phyloP scores from a whole-genome alignment of 2,888 invertebrate species.

The Spicauda simplicius region DNA sequence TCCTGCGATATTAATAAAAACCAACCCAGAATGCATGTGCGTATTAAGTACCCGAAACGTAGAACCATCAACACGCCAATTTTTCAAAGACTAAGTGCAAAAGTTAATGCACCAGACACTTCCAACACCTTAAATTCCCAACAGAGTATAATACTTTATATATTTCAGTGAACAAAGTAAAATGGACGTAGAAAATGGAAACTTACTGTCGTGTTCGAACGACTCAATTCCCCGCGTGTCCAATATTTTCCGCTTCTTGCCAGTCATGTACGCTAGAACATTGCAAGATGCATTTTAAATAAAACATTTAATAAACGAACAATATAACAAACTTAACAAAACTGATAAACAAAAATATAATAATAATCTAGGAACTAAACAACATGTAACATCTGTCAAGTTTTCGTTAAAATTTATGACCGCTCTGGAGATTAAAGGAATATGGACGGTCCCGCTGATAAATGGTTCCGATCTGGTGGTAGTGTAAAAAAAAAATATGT shows the following conservation, averaged over 20 bases:
- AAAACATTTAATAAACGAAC: conserved; percentile 10
- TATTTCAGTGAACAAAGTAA: background rate
- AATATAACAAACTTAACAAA: conserved; percentile 1
- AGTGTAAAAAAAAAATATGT: no score
- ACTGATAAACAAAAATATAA: no score
- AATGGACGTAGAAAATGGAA: conserved; percentile 37
- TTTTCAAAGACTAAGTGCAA: background rate
- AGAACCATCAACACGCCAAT: background rate
- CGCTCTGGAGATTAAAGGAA: no score
- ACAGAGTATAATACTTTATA: background rate
- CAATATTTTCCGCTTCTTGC: conserved; percentile 35
- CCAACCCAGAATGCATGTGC: no score
- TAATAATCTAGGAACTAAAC: conserved; percentile 7
- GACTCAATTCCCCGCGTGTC: conserved; percentile 30
- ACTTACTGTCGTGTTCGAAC: conserved; percentile 74
- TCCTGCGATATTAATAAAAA: no score
- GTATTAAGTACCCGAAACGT: no score
- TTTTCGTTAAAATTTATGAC: no score
- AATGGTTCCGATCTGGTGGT: no score
- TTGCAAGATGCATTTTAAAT: conserved; percentile 21
- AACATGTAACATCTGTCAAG: background rate
- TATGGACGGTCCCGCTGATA: no score
- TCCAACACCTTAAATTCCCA: background rate
- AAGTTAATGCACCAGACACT: background rate
- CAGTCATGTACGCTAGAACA: conserved; percentile 36